These are phyloP conservation scores for Arion vulgaris DNA, from an alignment of 1,140 invertebrate species.

Conservation along the genomic window DNA sequence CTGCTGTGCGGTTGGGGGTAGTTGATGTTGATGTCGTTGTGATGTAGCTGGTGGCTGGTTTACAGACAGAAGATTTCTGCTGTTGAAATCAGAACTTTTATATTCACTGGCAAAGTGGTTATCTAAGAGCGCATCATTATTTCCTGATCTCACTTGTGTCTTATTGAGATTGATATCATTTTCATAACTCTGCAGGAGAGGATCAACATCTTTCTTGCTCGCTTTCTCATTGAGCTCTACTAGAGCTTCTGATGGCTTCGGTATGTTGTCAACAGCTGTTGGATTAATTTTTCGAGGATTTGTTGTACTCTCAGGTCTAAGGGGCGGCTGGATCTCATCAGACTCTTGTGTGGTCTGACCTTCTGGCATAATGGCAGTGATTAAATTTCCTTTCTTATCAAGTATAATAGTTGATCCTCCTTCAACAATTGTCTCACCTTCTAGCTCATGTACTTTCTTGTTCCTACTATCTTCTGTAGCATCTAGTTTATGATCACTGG, in stretches of 20 bases:
- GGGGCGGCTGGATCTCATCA: background rate
- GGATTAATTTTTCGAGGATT: background rate
- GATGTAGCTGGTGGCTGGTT: constrained; percentile 21
- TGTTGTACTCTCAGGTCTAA: background rate
- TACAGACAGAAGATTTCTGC: constrained; percentile 57
- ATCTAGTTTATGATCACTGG: background rate
- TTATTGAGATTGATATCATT: background rate
- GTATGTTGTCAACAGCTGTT: constrained; percentile 15
- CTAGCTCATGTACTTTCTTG: background rate
- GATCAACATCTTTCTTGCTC: background rate
- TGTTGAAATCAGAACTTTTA: constrained; percentile 44
- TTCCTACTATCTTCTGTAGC: background rate
- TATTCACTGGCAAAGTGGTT: constrained; percentile 8
- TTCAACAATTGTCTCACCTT: constrained; percentile 20
- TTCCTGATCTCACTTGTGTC: too few species aligned
- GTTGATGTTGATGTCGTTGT: constrained; percentile 13
- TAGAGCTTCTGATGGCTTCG: background rate
- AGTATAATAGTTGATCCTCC: constrained; percentile 22
- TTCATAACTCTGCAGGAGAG: background rate
- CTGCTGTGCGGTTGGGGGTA: background rate
- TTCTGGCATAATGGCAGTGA: constrained; percentile 3
- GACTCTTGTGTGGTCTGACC: background rate
- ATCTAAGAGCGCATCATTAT: background rate
- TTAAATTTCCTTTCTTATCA: constrained; percentile 1
- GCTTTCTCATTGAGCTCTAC: background rate